These are phyloP conservation scores for Lacerta agilis DNA, from an alignment of 2,797 vertebrate genomes.

Conservation along the genomic window DNA sequence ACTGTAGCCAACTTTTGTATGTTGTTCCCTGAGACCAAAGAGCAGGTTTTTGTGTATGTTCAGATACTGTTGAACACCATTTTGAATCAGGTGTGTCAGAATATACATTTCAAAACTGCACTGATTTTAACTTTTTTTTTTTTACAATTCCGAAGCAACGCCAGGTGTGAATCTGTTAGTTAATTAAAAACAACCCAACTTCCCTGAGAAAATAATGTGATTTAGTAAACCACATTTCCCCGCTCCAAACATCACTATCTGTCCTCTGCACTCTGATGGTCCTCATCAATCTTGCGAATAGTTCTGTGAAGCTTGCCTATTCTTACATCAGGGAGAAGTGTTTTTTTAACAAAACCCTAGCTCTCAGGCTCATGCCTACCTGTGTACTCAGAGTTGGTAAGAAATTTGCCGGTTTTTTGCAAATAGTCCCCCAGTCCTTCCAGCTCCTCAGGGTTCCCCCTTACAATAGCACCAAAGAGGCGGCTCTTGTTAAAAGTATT, in stretches of 20 bases:
- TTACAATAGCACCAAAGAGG: slow-evolving; percentile 74
- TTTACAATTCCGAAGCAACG: not conserved
- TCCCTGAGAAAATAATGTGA: not conserved
- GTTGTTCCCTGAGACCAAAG: no score
- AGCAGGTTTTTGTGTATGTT: no score
- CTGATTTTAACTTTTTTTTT: no score
- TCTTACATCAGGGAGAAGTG: no score
- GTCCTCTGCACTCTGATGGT: not conserved
- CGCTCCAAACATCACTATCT: not conserved
- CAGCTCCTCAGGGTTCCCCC: slow-evolving; percentile 71
- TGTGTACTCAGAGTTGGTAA: slow-evolving; percentile 78
- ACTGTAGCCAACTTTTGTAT: no score
- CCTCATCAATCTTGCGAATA: not conserved
- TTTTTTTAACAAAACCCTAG: no score
- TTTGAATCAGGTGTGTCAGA: no score
- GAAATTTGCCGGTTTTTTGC: slow-evolving; percentile 74
- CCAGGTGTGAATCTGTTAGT: not conserved
- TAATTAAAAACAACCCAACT: not conserved
- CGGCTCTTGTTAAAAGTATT: slow-evolving; percentile 77
- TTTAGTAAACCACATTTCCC: not conserved
- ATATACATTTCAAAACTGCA: no score
- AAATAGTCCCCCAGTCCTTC: slow-evolving; percentile 76
- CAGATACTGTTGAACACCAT: no score
- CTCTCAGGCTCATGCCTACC: slow-evolving; percentile 60
- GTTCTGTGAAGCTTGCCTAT: not conserved